A percentile compares a stretch with the other conserved stretches of the same genome.
Evolutionary conservation across 2,888 invertebrate genomes (phyloP).

Genomic region (Falcaria lacertinaria): DNA sequence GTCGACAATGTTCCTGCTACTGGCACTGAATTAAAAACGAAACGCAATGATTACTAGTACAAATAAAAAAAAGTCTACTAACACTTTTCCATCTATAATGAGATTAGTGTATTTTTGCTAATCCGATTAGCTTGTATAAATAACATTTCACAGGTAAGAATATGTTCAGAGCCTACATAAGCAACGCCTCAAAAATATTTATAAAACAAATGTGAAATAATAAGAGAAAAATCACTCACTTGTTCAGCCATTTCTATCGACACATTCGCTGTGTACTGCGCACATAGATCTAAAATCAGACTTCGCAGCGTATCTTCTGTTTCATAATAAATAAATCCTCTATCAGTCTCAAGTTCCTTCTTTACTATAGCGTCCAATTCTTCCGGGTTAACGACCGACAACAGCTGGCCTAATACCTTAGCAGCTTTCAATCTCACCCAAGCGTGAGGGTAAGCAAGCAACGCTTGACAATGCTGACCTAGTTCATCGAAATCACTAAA

Average conservation of each 20-base stretch:
- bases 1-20: too few relatives aligned
- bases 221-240: constrained; percentile 37
- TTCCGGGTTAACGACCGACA: constrained; percentile 82
- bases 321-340: constrained; percentile 81
- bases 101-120: too few relatives aligned
- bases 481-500: constrained; percentile 76
- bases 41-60: too few relatives aligned
- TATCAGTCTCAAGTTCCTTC: constrained; percentile 48
- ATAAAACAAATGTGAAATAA: too few relatives aligned
- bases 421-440: constrained; percentile 91
- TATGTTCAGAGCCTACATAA: too few relatives aligned
- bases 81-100: too few relatives aligned
- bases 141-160: too few relatives aligned
- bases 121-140: too few relatives aligned
- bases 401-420: constrained; percentile 86
- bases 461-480: constrained; percentile 83
- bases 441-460: constrained; percentile 89
- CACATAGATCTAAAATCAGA: constrained; percentile 86
- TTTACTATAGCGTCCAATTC: constrained; percentile 76
- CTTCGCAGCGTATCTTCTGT: constrained; percentile 82
- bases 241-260: constrained; percentile 87
- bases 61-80: too few relatives aligned
- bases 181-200: too few relatives aligned
- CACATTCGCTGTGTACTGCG: constrained; percentile 85
- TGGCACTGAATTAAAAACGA: too few relatives aligned